Base-by-base conservation (phyloP, 2,888 invertebrate genomes). In the Capitulum mitella region DNA sequence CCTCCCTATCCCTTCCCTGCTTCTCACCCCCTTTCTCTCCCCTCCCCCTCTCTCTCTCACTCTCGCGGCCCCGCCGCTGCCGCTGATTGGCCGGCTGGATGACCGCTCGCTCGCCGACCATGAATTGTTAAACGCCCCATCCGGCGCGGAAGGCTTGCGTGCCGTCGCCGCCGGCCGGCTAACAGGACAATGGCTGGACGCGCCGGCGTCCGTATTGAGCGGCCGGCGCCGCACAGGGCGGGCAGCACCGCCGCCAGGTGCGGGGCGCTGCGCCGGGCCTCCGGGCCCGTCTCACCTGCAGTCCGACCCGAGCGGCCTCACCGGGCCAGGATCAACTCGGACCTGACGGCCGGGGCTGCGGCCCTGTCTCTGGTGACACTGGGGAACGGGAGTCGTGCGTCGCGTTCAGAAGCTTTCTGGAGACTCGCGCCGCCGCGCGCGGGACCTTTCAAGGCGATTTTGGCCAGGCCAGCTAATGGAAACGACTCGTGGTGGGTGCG, bases 131-230 rank as follows among this genome's bases (percentile, higher is more conserved):
- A 64, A 32, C 19, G 19, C 10, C 16, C 19, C 16, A 34, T 34
- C 34, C 32, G 32, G 64, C 34, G 64, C 32, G 3, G 34, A 34
- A 64, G 64, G 64, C 1, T 64, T 64, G 64, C 64, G 64, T 64
- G 64, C 64, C 64, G 32, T 29, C 19, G 34, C 34, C 34, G 34
- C 5, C 34, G 19, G 29, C 19, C 34, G 16, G 34, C 64, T 64
- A 64, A 64, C 64, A 34, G 34, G 64, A 64, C 64, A 64, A 64
- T 64, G 19, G 64, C 64, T 19, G 64, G 34, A 16, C 34, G 14
- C 64, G 64, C 34, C 29, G 64, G 19, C n/a, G n/a, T n/a, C 34
- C 29, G 64, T 64, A 64, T 64, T 34, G 64, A 64, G 64, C 64
- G 64, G 34, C 43, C 6, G 51, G 19, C 51, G 51, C 5, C 51